Conservation (phyloP, 2,888 invertebrate species). For the Chydorus sphaericus region DNA sequence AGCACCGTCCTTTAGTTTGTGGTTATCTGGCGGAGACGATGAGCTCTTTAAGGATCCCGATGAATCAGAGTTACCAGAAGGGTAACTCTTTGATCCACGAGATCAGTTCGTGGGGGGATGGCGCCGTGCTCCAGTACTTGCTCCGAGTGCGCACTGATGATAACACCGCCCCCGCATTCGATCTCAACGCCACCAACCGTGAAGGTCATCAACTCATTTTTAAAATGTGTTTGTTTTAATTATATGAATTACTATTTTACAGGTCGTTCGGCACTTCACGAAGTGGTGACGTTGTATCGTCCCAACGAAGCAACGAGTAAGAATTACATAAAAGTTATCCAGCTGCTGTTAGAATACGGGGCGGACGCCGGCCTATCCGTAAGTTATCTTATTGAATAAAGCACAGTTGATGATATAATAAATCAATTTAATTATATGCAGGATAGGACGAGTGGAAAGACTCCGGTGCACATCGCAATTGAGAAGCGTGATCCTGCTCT, state of each 20-base stretch:
- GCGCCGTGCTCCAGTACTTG: conserved; percentile 8
- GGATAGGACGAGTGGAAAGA: conserved; percentile 13
- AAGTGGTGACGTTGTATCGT: neutral
- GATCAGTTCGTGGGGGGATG: conserved; percentile 10
- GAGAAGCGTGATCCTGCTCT: conserved; percentile 14
- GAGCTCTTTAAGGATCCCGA: neutral
- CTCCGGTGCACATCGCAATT: conserved; percentile 12
- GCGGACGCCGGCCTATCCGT: conserved; percentile 38
- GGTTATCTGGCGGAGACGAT: conserved; percentile 16
- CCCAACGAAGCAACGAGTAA: neutral
- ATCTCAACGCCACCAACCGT: conserved; percentile 12
- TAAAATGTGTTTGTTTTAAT: neutral
- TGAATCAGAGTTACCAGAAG: conserved; percentile 7
- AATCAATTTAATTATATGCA: neutral
- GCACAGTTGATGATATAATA: no score
- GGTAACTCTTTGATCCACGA: conserved; percentile 13
- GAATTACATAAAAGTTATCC: neutral
- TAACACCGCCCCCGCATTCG: conserved; percentile 5
- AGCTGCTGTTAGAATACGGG: conserved; percentile 6
- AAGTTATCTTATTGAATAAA: no score
- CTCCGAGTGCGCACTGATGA: conserved; percentile 2
- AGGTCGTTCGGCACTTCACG: conserved; percentile 10
- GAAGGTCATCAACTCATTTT: no score
- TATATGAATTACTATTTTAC: neutral
- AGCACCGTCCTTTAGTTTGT: conserved; percentile 13